Percentiles rank a stretch among this genome's conserved stretches.
Conservation (phyloP, 2,113 vertebrate genomes). For the Otocyon megalotis region DNA sequence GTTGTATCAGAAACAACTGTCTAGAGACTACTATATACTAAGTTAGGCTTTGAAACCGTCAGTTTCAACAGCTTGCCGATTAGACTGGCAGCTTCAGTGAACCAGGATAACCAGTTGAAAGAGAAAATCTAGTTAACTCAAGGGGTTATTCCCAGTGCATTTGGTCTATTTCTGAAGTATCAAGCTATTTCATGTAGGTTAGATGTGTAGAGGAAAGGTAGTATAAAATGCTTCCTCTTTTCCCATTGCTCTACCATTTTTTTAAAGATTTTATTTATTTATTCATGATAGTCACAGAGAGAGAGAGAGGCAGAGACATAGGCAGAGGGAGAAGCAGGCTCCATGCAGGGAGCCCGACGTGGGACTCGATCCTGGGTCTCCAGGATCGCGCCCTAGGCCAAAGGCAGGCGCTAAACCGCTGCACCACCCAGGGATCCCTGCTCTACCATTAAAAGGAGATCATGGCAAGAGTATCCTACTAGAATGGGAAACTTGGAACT, state of each 20-base stretch:
- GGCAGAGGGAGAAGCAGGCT: no score
- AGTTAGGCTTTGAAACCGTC: conserved; percentile 22
- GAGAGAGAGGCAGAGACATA: no score
- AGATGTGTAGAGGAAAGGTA: neutral
- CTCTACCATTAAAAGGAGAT: neutral
- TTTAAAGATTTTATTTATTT: no score
- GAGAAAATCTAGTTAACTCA: conserved; percentile 63
- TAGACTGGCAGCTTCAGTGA: conserved; percentile 58
- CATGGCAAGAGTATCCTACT: neutral
- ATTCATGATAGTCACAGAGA: no score
- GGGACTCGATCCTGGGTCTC: no score
- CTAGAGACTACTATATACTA: neutral
- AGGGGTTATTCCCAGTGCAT: neutral
- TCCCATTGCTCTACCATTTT: neutral
- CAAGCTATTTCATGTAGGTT: conserved; percentile 19
- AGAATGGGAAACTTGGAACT: neutral
- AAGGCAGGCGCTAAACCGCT: no score
- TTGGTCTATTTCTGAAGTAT: conserved; percentile 55
- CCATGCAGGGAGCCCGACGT: no score
- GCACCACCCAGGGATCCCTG: neutral
- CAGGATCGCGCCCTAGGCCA: no score
- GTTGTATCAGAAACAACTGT: neutral
- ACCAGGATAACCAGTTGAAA: conserved; percentile 50
- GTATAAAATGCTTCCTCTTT: neutral
- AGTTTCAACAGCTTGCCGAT: conserved; percentile 19